Conservation (phyloP, 2,888 invertebrate genomes). For the Chloroclystis v-ata region DNA sequence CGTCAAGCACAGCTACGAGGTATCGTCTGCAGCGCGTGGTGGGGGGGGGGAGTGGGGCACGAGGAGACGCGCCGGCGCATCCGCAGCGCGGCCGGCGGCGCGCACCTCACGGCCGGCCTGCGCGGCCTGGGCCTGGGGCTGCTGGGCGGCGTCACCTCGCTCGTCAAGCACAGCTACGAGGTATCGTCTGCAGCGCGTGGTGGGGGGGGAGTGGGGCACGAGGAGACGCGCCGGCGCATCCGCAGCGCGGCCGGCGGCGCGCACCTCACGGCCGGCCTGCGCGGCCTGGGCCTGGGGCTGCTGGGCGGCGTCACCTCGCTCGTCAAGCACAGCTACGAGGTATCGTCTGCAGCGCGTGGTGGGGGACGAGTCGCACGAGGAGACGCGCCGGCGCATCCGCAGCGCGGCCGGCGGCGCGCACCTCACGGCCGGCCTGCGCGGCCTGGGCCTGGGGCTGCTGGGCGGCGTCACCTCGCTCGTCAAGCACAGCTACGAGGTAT, state of each 20-base stretch:
- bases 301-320: constrained; percentile 76
- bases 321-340: constrained; percentile 94
- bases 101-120: constrained; percentile 94
- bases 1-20: constrained; percentile 94
- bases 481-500: constrained; percentile 95
- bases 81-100: constrained; percentile 78
- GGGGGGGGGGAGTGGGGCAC: constrained; percentile 95
- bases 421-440: constrained; percentile 94
- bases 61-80: constrained; percentile 93
- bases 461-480: constrained; percentile 78
- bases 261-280: constrained; percentile 94
- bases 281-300: constrained; percentile 95
- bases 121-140: constrained; percentile 96
- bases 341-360: constrained; percentile 90
- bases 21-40: constrained; percentile 90
- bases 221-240: constrained; percentile 91
- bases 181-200: constrained; percentile 89
- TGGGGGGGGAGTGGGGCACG: constrained; percentile 96
- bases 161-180: constrained; percentile 94
- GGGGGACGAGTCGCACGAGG: constrained; percentile 94
- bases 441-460: constrained; percentile 93
- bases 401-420: constrained; percentile 82
- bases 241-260: constrained; percentile 80
- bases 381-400: constrained; percentile 89
- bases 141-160: constrained; percentile 75